Base-by-base conservation (phyloP, 64 coral and sea anemone species). In the Stylophora pistillata region DNA sequence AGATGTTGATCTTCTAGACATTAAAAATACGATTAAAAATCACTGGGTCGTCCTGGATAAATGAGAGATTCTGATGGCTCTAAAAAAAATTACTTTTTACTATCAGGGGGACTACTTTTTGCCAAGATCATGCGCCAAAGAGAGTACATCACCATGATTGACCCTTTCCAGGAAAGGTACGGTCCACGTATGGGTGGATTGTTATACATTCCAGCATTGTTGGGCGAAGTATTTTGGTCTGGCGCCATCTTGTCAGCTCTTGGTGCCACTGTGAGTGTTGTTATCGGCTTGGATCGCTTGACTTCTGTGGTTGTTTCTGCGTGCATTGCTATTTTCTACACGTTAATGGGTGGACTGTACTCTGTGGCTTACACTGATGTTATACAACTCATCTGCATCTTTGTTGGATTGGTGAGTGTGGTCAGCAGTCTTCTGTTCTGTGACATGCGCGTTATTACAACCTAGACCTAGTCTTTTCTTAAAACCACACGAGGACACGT, bases 141-240 rank as follows among this genome's bases (percentile, higher is more conserved):
- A 30, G 61, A 84, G 63, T 94, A 93, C 79, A 53, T 98, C 10
- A 98, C 95, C 2, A 88, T 91, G 77, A 58, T 98, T 18, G 95
- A 98, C 72, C 91, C 91, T 20, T 93, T 98, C 29, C 95, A 98
- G 83, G 88, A 98, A 20, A 88, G 88, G 71, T 98, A 91, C 89
- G 95, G 95, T 23, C 6, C 58, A 18, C 34, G 85, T 16, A 94
- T 98, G 95, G 95, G 91, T 15, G 73, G 86, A 4, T 37, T 98
- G 16, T 30, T 98, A 20, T 91, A 88, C 85, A 72, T 94, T 23
- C 85, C 85, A 23, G 74, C 89, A 2, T 56, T 98, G 25, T 9
- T 91, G 32, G 85, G 85, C 13, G 95, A 94, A 55, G 85, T 98
- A 18, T 85, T 98, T 59, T 94, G 89, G 88, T 88, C 71, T 56